Percentiles rank a stretch among this genome's conserved stretches.
phyloP scores from a whole-genome alignment of 2,888 invertebrate species.

The Agriotes lineatus region DNA sequence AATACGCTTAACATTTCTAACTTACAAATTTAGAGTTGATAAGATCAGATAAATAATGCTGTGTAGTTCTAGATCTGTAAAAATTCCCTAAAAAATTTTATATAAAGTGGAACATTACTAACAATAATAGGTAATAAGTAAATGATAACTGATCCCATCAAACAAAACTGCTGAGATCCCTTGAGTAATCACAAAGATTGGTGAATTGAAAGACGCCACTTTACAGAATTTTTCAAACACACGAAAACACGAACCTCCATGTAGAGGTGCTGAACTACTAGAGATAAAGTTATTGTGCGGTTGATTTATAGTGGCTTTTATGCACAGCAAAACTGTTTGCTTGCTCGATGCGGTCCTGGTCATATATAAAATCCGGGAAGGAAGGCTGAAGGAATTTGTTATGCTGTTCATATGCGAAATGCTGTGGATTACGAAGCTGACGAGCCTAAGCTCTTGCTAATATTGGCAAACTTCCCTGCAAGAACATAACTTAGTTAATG shows the following conservation, averaged over 20 bases:
- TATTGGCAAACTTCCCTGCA: not conserved
- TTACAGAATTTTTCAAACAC: not conserved
- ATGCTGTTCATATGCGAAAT: not conserved
- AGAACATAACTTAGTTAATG: no score
- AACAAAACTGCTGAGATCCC: no score
- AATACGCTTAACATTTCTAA: no score
- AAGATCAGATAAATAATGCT: no score
- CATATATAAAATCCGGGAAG: not conserved
- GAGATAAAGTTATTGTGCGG: not conserved
- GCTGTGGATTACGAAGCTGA: not conserved
- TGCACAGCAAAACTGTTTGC: not conserved
- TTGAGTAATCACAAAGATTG: no score
- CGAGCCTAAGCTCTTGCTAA: not conserved
- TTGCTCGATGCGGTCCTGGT: not conserved
- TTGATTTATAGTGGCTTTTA: not conserved
- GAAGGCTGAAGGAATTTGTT: not conserved
- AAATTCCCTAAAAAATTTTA: no score
- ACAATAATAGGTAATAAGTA: no score
- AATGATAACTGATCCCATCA: no score
- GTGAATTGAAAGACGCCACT: no score
- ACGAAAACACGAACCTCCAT: not conserved
- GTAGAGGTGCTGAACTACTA: not conserved
- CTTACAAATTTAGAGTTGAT: no score
- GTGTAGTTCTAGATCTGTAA: no score
- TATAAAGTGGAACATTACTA: no score